A percentile compares a stretch with the other conserved stretches of the same genome.
Conservation (phyloP, 2,797 vertebrate species). For the Rhinophrynus dorsalis region DNA sequence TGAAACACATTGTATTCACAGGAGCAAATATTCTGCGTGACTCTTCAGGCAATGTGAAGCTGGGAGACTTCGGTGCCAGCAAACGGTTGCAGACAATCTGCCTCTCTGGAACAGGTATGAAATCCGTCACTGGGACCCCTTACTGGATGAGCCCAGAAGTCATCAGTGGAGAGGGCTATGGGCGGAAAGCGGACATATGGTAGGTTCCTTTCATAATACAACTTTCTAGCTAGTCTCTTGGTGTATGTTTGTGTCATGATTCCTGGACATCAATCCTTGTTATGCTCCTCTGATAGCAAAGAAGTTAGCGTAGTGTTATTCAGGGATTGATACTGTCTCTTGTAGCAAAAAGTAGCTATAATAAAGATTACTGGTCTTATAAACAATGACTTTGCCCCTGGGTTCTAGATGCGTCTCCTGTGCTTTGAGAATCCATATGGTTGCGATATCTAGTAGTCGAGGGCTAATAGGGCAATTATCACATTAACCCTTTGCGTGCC, state of each 20-base stretch:
- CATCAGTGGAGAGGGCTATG: constrained; percentile 98
- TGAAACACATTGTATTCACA: constrained; percentile 51
- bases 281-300: no score
- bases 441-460: no score
- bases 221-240: not conserved
- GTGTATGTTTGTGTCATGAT: no score
- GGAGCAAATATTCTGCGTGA: constrained; percentile 96
- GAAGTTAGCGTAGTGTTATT: not conserved
- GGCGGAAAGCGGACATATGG: constrained; percentile 96
- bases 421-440: no score
- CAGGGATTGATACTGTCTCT: not conserved
- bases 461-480: no score
- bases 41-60: constrained; percentile 93
- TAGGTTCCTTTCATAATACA: constrained; percentile 38
- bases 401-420: no score
- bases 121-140: constrained; percentile 94
- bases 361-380: not conserved
- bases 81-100: constrained; percentile 96
- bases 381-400: no score
- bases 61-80: constrained; percentile 96
- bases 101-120: constrained; percentile 94
- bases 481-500: no score
- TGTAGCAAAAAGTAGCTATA: not conserved
- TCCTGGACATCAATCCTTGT: no score
- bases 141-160: constrained; percentile 99